Conservation (phyloP, 2,888 invertebrate species). For the Rhodophaea formosa region DNA sequence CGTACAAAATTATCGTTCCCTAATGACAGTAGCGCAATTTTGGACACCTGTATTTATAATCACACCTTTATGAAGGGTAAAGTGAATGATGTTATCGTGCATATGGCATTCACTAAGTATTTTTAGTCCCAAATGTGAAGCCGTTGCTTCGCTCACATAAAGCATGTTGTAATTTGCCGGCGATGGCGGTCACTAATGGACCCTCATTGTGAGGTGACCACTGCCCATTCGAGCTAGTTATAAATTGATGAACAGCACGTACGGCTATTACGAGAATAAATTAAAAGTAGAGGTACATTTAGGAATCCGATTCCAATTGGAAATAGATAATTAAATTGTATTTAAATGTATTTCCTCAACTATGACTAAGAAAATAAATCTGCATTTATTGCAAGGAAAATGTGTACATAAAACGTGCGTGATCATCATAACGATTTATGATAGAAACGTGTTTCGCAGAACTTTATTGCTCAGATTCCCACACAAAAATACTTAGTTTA, state of each 20-base stretch:
- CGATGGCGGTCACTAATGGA: slow-evolving; percentile 5
- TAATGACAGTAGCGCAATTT: neutral
- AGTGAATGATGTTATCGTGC: slow-evolving; percentile 8
- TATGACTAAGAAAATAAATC: neutral
- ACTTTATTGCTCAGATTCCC: no score
- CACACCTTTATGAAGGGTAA: slow-evolving; percentile 10
- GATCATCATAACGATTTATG: neutral
- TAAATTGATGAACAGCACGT: slow-evolving; percentile 7
- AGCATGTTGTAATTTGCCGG: neutral
- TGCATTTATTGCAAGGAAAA: neutral
- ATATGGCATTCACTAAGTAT: slow-evolving; percentile 7
- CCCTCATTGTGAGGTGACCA: slow-evolving; percentile 1
- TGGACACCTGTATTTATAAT: slow-evolving; percentile 11
- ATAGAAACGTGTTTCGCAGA: no score
- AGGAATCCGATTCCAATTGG: neutral
- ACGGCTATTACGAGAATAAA: neutral
- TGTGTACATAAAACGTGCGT: neutral
- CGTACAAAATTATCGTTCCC: neutral
- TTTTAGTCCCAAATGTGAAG: slow-evolving; percentile 7
- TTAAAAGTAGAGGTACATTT: neutral
- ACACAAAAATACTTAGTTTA: no score
- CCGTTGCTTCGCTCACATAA: slow-evolving; percentile 5
- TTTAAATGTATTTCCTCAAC: neutral
- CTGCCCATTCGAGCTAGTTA: slow-evolving; percentile 6
- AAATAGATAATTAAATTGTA: neutral